Percentiles rank a stretch among this genome's conserved stretches.
Evolutionary conservation across 2,888 invertebrate genomes (phyloP).

Genomic region (Capitulum mitella): DNA sequence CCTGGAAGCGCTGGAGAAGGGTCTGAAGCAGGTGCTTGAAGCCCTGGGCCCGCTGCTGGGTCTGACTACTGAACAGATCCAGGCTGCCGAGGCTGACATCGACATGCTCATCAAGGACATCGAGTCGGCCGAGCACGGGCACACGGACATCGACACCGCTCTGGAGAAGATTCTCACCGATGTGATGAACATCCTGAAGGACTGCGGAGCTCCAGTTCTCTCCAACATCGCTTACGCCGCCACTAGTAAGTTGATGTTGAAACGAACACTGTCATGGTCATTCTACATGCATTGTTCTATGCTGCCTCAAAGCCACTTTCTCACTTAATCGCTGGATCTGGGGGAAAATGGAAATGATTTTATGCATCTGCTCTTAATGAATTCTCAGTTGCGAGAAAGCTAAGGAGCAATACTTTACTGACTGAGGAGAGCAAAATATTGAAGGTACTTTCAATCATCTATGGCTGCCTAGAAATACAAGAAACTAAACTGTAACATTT

Average conservation of each 20-base stretch:
- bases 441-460: too few species aligned
- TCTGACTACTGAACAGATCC: neutral
- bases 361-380: too few species aligned
- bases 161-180: neutral
- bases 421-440: too few species aligned
- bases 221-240: neutral
- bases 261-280: too few species aligned
- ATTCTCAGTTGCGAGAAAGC: too few species aligned
- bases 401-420: too few species aligned
- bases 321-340: too few species aligned
- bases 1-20: neutral
- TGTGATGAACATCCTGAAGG: neutral
- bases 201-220: neutral
- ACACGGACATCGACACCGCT: neutral
- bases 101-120: conserved; percentile 8
- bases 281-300: too few species aligned
- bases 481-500: too few species aligned
- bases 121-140: neutral
- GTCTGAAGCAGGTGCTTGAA: neutral
- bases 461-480: too few species aligned
- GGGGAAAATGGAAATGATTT: too few species aligned
- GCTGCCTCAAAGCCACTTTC: too few species aligned
- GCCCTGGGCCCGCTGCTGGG: neutral
- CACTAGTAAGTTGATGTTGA: neutral
- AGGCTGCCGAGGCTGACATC: neutral